A percentile compares a stretch with the other conserved stretches of the same genome.
Conservation (phyloP, 2,797 vertebrate genomes). For the Buphagus erythrorhynchus region DNA sequence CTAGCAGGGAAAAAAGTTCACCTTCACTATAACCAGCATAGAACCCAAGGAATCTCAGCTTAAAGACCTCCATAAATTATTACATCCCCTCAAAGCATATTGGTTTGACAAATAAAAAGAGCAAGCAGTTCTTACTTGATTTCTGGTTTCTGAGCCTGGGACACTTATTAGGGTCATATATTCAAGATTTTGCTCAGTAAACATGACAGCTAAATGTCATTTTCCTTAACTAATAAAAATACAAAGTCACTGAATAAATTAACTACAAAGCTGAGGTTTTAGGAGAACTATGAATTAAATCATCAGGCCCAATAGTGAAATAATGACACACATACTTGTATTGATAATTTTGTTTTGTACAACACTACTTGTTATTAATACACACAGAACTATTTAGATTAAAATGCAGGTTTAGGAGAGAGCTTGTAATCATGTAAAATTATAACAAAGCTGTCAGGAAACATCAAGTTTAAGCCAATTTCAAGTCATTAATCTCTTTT, state of each 20-base stretch:
- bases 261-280: background rate
- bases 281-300: background rate
- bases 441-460: background rate
- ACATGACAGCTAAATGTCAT: background rate
- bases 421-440: background rate
- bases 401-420: background rate
- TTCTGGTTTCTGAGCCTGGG: background rate
- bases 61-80: background rate
- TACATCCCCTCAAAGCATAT: background rate
- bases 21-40: background rate
- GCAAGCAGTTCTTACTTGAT: background rate
- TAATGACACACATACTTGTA: background rate
- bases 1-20: constrained; percentile 70
- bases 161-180: background rate
- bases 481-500: background rate
- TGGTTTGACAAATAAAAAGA: background rate
- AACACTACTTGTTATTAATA: background rate
- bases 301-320: background rate
- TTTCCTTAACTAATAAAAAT: background rate
- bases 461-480: background rate
- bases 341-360: background rate
- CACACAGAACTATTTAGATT: background rate
- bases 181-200: background rate
- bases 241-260: background rate
- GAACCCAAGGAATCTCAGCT: background rate